Conservation (phyloP, 2,888 invertebrate species). For the Lasioglossum zephyrum region DNA sequence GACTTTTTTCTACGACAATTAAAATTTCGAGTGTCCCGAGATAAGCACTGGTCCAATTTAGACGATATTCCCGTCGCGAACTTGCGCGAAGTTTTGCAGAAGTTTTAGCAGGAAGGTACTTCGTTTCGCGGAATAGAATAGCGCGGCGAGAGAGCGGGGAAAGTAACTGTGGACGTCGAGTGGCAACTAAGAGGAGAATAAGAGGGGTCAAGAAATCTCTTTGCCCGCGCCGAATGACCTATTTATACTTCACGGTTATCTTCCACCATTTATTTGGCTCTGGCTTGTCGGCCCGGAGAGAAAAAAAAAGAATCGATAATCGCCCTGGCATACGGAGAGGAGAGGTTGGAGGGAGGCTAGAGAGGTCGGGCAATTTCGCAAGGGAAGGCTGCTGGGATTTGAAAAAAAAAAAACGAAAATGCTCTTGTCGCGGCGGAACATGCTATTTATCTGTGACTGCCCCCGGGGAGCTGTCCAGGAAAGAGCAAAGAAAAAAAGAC, state of each 20-base stretch:
- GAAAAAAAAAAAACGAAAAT: constrained; percentile 19
- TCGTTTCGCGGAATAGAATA: constrained; percentile 26
- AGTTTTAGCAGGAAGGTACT: not conserved
- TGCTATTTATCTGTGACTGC: constrained; percentile 44
- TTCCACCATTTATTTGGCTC: constrained; percentile 36
- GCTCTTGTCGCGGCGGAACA: constrained; percentile 18
- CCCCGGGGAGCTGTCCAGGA: constrained; percentile 13
- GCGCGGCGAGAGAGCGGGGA: not conserved
- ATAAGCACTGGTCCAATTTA: constrained; percentile 4
- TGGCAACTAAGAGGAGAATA: constrained; percentile 30
- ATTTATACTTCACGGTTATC: constrained; percentile 65
- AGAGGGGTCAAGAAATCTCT: constrained; percentile 58
- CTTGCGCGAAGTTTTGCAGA: not conserved
- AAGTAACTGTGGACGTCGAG: constrained; percentile 32
- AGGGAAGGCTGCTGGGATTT: not conserved
- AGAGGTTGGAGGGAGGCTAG: not conserved
- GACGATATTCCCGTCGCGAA: not conserved
- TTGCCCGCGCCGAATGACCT: constrained; percentile 55
- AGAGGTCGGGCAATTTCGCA: not conserved
- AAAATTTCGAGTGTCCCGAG: not conserved
- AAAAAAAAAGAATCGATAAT: constrained; percentile 18
- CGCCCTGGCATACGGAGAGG: not conserved
- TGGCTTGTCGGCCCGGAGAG: constrained; percentile 17
- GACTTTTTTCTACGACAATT: constrained; percentile 4
- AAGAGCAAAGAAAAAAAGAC: constrained; percentile 19